Evolutionary conservation across 2,113 vertebrate species (phyloP), one percentile per base, ranked within the genome.

Genomic region (Grallaria varia): DNA sequence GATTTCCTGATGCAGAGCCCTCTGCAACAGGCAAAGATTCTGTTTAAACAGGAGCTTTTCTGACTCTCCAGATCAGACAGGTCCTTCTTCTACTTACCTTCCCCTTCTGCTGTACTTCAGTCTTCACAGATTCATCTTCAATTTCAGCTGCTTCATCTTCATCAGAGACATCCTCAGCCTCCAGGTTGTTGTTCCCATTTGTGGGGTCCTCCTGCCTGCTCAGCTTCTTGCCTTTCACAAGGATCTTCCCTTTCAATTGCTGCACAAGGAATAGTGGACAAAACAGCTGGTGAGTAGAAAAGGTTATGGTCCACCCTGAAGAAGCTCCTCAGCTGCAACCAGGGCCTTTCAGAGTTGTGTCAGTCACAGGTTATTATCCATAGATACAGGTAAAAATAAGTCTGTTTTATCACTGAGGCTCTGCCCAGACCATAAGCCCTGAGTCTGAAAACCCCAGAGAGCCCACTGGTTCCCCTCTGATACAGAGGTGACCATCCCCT

Each of bases 111-210:
- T 98, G 96, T 67, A 98, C 86, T 28, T 97, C 96, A 1, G 93
- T 98, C 93, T 98, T 97, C 45, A 98, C 98, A 7, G 97, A 91
- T 58, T 98, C 98, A 79, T 99, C 97, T 97, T 99, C 96, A 10
- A 99, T 98, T 47, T 99, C 99, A 6, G 98, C 99, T 4, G 99
- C 99, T 95, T 99, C 99, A 5, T 99, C 99, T 95, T 99, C 99
- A 40, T 99, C 99, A 9, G 99, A 99, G 78, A 99, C 99, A 2
- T 98, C 98, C 14, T 97, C 98, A 13, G 97, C 98, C 37, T 99
- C 99, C 3, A 97, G 14, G 19, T 59, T 79, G 91, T 68, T 97
- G 95, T 96, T 97, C 76, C 95, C 97, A 21, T 91, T 97, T 74
- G 96, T 97, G 3, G 80, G 95, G 17, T 98, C 97, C 35, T 98